Conservation (phyloP, 2,113 vertebrate species). For the Elephantulus edwardii region DNA sequence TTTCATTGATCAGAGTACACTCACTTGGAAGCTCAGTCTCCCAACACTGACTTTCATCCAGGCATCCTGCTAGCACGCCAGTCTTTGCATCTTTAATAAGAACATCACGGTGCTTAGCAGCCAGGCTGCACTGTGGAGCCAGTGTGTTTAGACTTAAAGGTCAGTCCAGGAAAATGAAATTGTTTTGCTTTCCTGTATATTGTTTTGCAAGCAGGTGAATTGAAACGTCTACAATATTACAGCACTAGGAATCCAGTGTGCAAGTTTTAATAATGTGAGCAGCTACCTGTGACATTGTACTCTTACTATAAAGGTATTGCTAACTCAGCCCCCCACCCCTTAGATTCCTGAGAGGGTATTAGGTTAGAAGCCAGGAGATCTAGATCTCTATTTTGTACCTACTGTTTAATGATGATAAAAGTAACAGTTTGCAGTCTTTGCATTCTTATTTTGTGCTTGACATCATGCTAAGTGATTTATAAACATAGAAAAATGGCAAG, state of each 20-base stretch:
- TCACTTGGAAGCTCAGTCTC: constrained; percentile 45
- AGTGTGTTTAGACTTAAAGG: constrained; percentile 43
- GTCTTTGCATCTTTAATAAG: constrained; percentile 68
- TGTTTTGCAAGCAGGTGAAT: constrained; percentile 50
- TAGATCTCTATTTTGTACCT: not conserved
- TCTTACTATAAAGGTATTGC: not conserved
- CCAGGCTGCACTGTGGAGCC: not conserved
- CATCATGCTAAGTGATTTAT: constrained; percentile 24
- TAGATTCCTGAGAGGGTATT: constrained; percentile 1
- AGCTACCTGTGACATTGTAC: not conserved
- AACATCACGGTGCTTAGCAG: constrained; percentile 6
- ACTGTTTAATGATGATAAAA: constrained; percentile 35
- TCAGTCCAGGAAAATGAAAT: constrained; percentile 56
- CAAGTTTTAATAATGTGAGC: not conserved
- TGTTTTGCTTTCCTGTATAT: constrained; percentile 57
- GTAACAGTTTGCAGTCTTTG: not conserved
- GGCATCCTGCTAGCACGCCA: constrained; percentile 45
- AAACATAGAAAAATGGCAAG: not conserved
- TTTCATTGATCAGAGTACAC: constrained; percentile 67
- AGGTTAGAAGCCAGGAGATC: not conserved
- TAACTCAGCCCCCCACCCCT: not conserved
- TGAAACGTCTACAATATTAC: constrained; percentile 30
- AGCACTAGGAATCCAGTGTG: not conserved
- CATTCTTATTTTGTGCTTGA: not conserved
- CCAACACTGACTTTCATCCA: constrained; percentile 29